phyloP scores from a whole-genome alignment of 2,113 vertebrate genomes.

The Actenoides hombroni region DNA sequence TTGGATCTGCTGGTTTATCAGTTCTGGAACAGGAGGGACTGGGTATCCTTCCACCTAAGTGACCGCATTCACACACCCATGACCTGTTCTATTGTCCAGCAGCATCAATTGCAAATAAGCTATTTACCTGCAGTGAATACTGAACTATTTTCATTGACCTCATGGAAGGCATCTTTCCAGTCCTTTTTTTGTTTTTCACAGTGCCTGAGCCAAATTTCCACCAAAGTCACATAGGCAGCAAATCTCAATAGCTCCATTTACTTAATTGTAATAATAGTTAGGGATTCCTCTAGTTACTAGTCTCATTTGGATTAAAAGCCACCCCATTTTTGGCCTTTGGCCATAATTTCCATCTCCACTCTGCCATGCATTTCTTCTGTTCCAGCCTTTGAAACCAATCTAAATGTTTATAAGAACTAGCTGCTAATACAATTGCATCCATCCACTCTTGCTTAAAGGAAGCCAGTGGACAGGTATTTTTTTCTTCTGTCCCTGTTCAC shows the following conservation, averaged over 20 bases:
- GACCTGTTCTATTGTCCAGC: background rate
- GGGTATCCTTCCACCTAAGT: background rate
- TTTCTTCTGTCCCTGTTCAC: background rate
- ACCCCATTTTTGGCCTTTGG: background rate
- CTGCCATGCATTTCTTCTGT: background rate
- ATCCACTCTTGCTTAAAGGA: background rate
- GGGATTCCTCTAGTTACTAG: background rate
- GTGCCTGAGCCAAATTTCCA: background rate
- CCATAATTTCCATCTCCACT: background rate
- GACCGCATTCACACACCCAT: background rate
- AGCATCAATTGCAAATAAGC: background rate
- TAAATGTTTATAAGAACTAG: background rate
- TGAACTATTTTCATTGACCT: background rate
- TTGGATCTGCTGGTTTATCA: background rate
- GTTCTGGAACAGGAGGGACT: background rate
- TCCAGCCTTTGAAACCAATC: background rate
- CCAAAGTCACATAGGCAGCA: background rate
- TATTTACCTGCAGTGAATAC: background rate
- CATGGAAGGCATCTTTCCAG: background rate
- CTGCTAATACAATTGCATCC: background rate
- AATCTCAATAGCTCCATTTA: background rate
- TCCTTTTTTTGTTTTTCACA: too few species aligned
- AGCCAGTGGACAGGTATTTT: background rate
- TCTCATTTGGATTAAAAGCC: background rate
- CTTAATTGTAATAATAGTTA: background rate